phyloP scores from a whole-genome alignment of 1,140 invertebrate genomes.

The Nephila pilipes region DNA sequence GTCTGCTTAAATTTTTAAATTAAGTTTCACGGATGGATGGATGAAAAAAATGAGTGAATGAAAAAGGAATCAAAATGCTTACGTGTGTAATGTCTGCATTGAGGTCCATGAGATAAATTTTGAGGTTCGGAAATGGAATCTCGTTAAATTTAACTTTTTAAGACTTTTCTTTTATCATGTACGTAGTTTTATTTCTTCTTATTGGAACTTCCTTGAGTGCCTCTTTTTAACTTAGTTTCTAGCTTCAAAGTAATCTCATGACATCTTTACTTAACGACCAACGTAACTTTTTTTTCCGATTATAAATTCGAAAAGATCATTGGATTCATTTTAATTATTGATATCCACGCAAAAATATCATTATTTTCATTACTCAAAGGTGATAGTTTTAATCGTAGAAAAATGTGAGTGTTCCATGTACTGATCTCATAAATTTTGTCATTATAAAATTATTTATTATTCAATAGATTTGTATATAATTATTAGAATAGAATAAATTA shows the following conservation, averaged over 20 bases:
- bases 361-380: neutral
- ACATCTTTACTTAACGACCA: constrained; percentile 36
- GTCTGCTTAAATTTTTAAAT: constrained; percentile 69
- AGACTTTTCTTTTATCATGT: constrained; percentile 49
- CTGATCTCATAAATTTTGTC: neutral
- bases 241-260: constrained; percentile 49
- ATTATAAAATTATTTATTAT: neutral
- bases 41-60: constrained; percentile 30
- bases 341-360: constrained; percentile 23
- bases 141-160: constrained; percentile 71
- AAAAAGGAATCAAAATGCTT: constrained; percentile 61
- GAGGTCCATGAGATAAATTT: constrained; percentile 59
- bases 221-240: constrained; percentile 30
- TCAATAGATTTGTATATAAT: neutral
- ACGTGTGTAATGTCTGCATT: constrained; percentile 45
- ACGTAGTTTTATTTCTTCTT: constrained; percentile 56
- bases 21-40: constrained; percentile 69
- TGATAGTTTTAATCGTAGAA: neutral
- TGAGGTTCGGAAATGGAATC: constrained; percentile 61
- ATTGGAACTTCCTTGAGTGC: neutral
- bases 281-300: neutral
- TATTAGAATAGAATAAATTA: neutral
- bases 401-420: neutral
- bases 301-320: constrained; percentile 12
- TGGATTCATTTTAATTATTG: constrained; percentile 20